Evolutionary conservation across 2,797 vertebrate species (phyloP).

Genomic region (Odontamblyopus rebecca): DNA sequence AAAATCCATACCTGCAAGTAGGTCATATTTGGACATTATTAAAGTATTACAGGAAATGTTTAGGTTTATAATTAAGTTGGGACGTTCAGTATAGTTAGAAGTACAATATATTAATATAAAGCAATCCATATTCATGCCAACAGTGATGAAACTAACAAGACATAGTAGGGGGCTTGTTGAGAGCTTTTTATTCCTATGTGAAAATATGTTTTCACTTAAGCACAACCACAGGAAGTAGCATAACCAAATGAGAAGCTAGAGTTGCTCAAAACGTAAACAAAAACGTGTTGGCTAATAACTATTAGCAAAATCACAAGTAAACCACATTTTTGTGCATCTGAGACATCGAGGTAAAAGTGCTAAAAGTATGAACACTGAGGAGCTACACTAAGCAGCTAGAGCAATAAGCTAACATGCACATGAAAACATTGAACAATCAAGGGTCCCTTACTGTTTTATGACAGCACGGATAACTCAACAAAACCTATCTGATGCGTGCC

Average conservation of each 20-base stretch:
- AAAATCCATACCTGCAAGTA: slow-evolving; percentile 75
- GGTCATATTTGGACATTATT: slow-evolving; percentile 1
- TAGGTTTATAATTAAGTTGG: neutral
- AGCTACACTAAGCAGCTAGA: slow-evolving; percentile 2
- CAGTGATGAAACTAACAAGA: neutral
- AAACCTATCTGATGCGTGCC: neutral
- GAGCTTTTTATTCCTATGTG: neutral
- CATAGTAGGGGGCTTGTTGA: neutral
- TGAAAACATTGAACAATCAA: slow-evolving; percentile 27
- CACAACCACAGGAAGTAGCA: neutral
- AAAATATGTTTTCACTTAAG: neutral
- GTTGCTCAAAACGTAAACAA: neutral
- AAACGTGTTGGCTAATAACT: neutral
- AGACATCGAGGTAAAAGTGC: too few relatives aligned
- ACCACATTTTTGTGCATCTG: neutral
- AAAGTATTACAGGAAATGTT: neutral
- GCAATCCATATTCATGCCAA: neutral
- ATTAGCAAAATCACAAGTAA: neutral
- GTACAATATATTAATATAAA: neutral
- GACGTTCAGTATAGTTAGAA: too few relatives aligned
- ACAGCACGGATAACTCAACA: accelerated
- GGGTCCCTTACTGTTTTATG: neutral
- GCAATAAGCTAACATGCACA: slow-evolving; percentile 35
- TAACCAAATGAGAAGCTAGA: neutral
- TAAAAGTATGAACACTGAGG: neutral